Evolutionary conservation across 2,113 vertebrate genomes (phyloP).

Genomic region (Channa maculata): DNA sequence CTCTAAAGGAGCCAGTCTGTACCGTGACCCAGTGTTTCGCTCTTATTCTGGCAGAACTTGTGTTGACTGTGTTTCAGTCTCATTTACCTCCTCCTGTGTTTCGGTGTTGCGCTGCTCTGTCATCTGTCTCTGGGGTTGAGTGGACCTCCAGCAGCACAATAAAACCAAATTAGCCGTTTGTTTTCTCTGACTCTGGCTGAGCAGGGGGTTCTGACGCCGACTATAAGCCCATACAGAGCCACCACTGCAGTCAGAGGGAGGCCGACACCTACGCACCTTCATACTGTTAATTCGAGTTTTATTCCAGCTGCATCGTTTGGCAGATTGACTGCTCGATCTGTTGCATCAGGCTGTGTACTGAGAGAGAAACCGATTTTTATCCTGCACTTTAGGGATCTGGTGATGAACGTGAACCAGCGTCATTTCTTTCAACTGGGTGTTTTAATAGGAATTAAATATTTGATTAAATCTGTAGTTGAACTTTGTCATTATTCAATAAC

Average conservation of each 20-base stretch:
- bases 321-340: constrained; percentile 43
- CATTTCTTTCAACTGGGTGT: neutral
- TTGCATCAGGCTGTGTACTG: constrained; percentile 6
- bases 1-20: neutral
- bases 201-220: constrained; percentile 20
- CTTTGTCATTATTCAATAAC: neutral
- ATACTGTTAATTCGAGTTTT: constrained; percentile 40
- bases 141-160: constrained; percentile 58
- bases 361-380: constrained; percentile 14
- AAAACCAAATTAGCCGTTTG: constrained; percentile 62
- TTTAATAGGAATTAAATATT: neutral
- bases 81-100: constrained; percentile 56
- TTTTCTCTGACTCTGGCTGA: constrained; percentile 44
- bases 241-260: constrained; percentile 25
- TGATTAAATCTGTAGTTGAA: neutral
- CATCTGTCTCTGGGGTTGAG: constrained; percentile 55
- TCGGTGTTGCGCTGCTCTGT: constrained; percentile 31
- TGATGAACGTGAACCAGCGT: neutral
- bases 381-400: neutral
- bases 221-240: constrained; percentile 27
- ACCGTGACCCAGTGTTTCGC: neutral
- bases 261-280: constrained; percentile 17
- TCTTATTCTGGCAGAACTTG: constrained; percentile 11
- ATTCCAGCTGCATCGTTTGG: constrained; percentile 36
- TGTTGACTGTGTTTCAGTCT: constrained; percentile 15